Evolutionary conservation across 2,113 vertebrate species (phyloP).

Genomic region (Oreochromis niloticus): DNA sequence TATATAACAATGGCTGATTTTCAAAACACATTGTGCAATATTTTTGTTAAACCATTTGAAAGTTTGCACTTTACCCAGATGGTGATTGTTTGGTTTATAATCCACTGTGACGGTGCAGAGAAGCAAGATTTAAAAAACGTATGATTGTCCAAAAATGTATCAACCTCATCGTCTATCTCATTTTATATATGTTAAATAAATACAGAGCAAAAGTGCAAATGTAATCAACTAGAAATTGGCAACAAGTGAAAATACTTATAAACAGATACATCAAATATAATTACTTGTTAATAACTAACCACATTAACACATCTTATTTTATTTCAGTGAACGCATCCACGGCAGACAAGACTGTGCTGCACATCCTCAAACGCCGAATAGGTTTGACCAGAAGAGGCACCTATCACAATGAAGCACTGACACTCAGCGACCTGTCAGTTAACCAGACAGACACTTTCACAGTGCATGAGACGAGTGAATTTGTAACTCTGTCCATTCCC

Average conservation of each 20-base stretch:
- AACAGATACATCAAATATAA: background rate
- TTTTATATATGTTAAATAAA: background rate
- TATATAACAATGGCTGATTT: background rate
- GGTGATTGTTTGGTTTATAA: background rate
- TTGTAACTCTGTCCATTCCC: conserved; percentile 52
- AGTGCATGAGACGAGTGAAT: conserved; percentile 40
- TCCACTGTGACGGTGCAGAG: rapidly evolving
- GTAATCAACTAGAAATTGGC: background rate
- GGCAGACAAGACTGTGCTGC: conserved; percentile 19
- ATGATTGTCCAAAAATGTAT: background rate
- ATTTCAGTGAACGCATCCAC: background rate
- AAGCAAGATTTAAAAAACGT: background rate
- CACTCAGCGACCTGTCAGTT: conserved; percentile 40
- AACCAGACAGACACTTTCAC: conserved; percentile 46
- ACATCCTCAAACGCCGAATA: conserved; percentile 64
- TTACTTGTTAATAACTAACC: background rate
- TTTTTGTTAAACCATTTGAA: background rate
- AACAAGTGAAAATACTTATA: background rate
- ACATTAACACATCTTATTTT: background rate
- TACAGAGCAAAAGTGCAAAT: background rate
- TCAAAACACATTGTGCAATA: background rate
- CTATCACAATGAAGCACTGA: conserved; percentile 23
- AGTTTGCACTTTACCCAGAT: background rate
- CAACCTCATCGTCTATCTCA: rapidly evolving
- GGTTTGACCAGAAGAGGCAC: conserved; percentile 66